These are phyloP conservation scores for Synodontis membranacea DNA, from an alignment of 2,113 vertebrate genomes.

Conservation along the genomic window DNA sequence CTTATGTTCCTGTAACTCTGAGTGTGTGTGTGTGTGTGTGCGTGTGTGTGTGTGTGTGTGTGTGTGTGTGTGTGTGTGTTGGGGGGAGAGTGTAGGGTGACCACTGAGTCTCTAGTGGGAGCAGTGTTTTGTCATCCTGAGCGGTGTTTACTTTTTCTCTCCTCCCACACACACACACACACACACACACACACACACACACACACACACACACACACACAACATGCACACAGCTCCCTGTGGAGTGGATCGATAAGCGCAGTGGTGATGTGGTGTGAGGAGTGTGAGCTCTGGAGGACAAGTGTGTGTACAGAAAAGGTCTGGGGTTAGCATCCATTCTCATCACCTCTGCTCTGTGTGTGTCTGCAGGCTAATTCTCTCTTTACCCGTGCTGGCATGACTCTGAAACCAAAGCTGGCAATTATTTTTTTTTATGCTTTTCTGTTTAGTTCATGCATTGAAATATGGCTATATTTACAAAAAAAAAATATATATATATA, in stretches of 20 bases:
- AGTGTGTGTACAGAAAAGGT: conserved; percentile 29
- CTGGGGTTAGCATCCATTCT: conserved; percentile 20
- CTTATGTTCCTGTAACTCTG: conserved; percentile 18
- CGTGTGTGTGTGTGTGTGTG: conserved; percentile 19
- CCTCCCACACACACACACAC: conserved; percentile 45
- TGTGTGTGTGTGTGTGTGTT: conserved; percentile 42
- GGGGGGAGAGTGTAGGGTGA: conserved; percentile 55
- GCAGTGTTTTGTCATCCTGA: conserved; percentile 91
- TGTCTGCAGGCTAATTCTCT: conserved; percentile 17
- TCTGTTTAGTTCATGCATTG: not conserved
- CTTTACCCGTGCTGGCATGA: not conserved
- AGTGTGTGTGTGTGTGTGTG: conserved; percentile 25
- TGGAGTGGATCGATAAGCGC: conserved; percentile 51
- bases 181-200: conserved; percentile 38
- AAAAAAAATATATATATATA: too few relatives aligned
- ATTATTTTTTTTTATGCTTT: not conserved
- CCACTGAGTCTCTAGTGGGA: conserved; percentile 79
- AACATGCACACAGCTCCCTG: conserved; percentile 31
- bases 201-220: conserved; percentile 31
- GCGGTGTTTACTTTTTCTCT: conserved; percentile 81
- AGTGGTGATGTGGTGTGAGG: conserved; percentile 42
- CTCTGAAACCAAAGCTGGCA: not conserved
- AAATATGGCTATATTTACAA: too few relatives aligned
- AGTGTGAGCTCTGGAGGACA: conserved; percentile 34
- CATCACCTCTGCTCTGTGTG: not conserved